Percentiles rank a stretch among this genome's conserved stretches.
Evolutionary conservation across 1,140 invertebrate genomes (phyloP).

Genomic region (Caenorhabditis briggsae): DNA sequence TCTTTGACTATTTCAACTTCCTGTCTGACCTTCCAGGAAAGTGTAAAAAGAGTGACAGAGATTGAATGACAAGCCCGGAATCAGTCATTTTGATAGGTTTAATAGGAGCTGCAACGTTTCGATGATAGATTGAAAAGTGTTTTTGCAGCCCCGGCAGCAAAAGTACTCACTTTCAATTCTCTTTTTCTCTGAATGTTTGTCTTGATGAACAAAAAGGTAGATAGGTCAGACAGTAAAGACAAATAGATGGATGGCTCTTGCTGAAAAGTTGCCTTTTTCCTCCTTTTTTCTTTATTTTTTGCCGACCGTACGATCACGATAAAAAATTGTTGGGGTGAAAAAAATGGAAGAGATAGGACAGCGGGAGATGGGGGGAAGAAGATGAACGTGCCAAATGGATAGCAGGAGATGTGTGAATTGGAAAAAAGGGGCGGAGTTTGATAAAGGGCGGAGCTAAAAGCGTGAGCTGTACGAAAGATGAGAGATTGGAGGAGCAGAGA

Average conservation of each 20-base stretch:
- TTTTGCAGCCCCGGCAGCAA: background rate
- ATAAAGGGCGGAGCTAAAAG: background rate
- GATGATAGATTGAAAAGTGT: background rate
- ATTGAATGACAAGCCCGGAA: background rate
- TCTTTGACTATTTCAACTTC: background rate
- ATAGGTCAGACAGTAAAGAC: conserved; percentile 34
- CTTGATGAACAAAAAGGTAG: conserved; percentile 34
- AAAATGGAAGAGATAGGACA: background rate
- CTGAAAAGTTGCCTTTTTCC: conserved; percentile 23
- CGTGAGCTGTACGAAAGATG: background rate
- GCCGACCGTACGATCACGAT: background rate
- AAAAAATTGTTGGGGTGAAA: background rate
- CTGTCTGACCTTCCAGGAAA: background rate
- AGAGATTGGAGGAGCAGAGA: background rate
- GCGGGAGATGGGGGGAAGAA: background rate
- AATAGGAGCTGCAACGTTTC: background rate
- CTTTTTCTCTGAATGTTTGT: conserved; percentile 10
- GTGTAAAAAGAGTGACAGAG: conserved; percentile 18
- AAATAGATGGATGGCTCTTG: conserved; percentile 13
- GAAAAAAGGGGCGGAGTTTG: background rate
- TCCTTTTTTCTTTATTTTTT: background rate
- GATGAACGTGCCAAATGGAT: conserved; percentile 27
- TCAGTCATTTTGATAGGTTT: background rate
- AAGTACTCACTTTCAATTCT: conserved; percentile 10
- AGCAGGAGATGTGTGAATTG: background rate